phyloP scores from a whole-genome alignment of 2,113 vertebrate genomes.

The Arizona elegans region DNA sequence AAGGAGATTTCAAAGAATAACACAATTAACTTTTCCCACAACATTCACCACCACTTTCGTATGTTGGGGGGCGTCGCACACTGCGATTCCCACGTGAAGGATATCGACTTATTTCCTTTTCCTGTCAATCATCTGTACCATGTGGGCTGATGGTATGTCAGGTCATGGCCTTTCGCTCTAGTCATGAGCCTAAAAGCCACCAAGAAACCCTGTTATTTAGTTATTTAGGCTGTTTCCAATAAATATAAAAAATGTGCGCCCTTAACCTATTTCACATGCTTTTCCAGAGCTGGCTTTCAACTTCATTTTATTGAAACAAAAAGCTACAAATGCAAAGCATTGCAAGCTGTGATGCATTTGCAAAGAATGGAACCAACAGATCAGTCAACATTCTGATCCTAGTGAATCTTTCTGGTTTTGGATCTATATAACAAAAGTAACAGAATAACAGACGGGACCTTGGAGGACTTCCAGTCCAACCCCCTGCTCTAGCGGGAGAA shows the following conservation, averaged over 20 bases:
- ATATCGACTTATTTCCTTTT: conserved; percentile 83
- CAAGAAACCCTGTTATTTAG: conserved; percentile 74
- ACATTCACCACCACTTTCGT: conserved; percentile 74
- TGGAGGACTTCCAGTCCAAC: no score
- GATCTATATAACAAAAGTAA: conserved; percentile 8
- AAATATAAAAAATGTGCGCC: conserved; percentile 73
- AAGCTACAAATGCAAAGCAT: background rate
- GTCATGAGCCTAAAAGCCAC: conserved; percentile 83
- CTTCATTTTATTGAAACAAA: conserved; percentile 15
- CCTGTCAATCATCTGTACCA: conserved; percentile 87
- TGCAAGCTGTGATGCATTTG: conserved; percentile 43
- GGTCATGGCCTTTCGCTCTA: conserved; percentile 83
- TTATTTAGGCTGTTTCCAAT: conserved; percentile 87
- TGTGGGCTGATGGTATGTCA: conserved; percentile 79
- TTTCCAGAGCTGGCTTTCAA: conserved; percentile 61
- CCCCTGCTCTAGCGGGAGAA: no score
- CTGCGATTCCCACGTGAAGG: conserved; percentile 96
- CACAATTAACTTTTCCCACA: conserved; percentile 89
- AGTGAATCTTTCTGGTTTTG: conserved; percentile 23
- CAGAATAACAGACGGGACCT: no score
- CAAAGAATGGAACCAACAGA: conserved; percentile 32
- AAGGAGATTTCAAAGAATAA: conserved; percentile 75
- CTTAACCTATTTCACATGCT: conserved; percentile 78
- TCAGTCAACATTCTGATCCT: conserved; percentile 42
- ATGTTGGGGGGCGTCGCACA: conserved; percentile 81